Conservation (phyloP, 2,797 vertebrate genomes). For the Spheniscus humboldti region DNA sequence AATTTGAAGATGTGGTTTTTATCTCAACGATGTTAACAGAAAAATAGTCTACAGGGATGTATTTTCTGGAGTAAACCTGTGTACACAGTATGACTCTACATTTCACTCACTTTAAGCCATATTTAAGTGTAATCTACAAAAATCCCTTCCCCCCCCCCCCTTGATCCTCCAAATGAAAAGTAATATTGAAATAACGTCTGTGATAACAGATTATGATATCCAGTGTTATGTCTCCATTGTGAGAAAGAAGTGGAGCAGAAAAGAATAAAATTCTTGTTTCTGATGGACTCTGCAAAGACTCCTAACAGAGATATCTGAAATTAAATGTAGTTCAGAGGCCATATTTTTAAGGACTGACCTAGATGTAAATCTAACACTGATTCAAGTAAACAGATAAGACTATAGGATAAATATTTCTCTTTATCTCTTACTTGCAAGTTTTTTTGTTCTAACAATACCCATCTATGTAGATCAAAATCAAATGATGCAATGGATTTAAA, state of each 20-base stretch:
- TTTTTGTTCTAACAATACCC: background rate
- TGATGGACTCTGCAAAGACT: background rate
- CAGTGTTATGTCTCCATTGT: background rate
- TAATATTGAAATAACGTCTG: background rate
- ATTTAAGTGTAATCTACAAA: background rate
- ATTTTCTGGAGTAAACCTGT: background rate
- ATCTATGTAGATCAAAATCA: background rate
- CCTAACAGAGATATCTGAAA: background rate
- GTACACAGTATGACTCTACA: background rate
- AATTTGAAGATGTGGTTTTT: background rate
- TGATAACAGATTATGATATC: background rate
- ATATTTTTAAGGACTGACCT: background rate
- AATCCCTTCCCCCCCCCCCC: fast-evolving
- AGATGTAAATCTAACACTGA: background rate
- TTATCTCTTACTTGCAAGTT: background rate
- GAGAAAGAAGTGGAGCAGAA: background rate
- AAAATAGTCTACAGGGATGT: background rate
- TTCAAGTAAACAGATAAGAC: background rate
- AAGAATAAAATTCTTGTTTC: conserved; percentile 19
- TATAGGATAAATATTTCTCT: background rate
- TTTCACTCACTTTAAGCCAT: background rate
- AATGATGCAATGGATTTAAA: background rate
- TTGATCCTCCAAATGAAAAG: background rate
- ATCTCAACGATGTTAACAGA: background rate
- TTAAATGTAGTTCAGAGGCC: background rate